A percentile compares a stretch with the other conserved stretches of the same genome.
Conservation (phyloP, 2,888 invertebrate genomes). For the Nematopogon swammerdamellus region DNA sequence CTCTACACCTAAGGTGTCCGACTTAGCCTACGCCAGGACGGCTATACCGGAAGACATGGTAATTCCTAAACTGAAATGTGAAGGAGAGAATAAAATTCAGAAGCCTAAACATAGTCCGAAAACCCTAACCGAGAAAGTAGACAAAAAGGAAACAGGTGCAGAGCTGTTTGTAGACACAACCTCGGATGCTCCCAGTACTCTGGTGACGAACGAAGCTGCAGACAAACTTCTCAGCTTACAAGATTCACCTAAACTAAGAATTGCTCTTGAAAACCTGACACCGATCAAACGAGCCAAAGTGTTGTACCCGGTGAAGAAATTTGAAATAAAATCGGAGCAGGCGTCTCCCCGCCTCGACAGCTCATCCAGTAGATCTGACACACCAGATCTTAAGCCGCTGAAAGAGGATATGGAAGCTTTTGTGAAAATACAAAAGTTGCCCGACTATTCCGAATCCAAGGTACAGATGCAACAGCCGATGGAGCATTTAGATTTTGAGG, state of each 20-base stretch:
- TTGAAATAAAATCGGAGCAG: constrained; percentile 14
- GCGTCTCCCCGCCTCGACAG: no score
- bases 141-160: neutral
- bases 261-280: constrained; percentile 24
- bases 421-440: constrained; percentile 1
- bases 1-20: constrained; percentile 80
- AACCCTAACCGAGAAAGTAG: constrained; percentile 22
- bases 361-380: neutral
- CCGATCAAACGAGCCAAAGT: constrained; percentile 38
- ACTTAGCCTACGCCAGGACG: constrained; percentile 79
- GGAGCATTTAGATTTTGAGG: constrained; percentile 31
- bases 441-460: constrained; percentile 12
- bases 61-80: constrained; percentile 13
- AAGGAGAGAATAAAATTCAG: constrained; percentile 22
- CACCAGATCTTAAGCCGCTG: neutral
- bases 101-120: constrained; percentile 33
- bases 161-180: neutral
- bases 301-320: constrained; percentile 30
- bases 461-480: constrained; percentile 12
- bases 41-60: constrained; percentile 19
- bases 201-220: constrained; percentile 7
- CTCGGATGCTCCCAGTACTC: constrained; percentile 12
- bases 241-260: constrained; percentile 40
- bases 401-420: constrained; percentile 4
- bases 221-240: constrained; percentile 18